phyloP scores from a whole-genome alignment of 2,797 vertebrate genomes.

The Pseudotriccus pelzelni region DNA sequence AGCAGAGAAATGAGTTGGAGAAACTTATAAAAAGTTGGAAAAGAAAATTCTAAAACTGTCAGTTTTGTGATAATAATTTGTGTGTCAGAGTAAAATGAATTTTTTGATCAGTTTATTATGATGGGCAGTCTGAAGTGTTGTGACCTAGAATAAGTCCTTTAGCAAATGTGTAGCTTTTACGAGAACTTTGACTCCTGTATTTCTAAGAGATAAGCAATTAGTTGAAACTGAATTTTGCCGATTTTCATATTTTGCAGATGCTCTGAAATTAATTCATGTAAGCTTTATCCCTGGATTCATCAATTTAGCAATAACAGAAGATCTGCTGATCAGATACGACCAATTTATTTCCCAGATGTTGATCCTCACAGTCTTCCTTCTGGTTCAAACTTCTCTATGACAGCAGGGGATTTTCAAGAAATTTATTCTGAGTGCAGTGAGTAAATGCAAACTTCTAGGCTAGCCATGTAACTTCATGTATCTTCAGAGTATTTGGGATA shows the following conservation, averaged over 20 bases:
- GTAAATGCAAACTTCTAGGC: slow-evolving; percentile 48
- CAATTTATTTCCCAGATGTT: slow-evolving; percentile 92
- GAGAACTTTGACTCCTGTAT: background rate
- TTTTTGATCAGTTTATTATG: background rate
- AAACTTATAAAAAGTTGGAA: background rate
- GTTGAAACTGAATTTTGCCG: slow-evolving; percentile 46
- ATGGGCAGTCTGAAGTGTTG: background rate
- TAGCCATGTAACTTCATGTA: background rate
- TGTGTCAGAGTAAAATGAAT: background rate
- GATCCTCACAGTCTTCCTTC: slow-evolving; percentile 92
- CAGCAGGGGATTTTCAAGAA: slow-evolving; percentile 97
- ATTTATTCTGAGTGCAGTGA: slow-evolving; percentile 91
- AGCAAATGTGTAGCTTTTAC: background rate
- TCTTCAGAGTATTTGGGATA: background rate
- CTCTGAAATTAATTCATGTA: slow-evolving; percentile 89
- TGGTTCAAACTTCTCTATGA: slow-evolving; percentile 96
- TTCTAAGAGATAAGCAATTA: slow-evolving; percentile 3
- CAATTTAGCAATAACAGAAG: slow-evolving; percentile 98
- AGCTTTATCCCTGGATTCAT: slow-evolving; percentile 98
- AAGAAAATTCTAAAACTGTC: background rate
- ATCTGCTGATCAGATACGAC: slow-evolving; percentile 92
- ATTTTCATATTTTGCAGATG: slow-evolving; percentile 86
- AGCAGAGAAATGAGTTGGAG: background rate
- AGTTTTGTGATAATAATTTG: background rate
- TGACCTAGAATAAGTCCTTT: background rate